Conservation (phyloP, 2,888 invertebrate genomes). For the Drosophila koepferae region DNA sequence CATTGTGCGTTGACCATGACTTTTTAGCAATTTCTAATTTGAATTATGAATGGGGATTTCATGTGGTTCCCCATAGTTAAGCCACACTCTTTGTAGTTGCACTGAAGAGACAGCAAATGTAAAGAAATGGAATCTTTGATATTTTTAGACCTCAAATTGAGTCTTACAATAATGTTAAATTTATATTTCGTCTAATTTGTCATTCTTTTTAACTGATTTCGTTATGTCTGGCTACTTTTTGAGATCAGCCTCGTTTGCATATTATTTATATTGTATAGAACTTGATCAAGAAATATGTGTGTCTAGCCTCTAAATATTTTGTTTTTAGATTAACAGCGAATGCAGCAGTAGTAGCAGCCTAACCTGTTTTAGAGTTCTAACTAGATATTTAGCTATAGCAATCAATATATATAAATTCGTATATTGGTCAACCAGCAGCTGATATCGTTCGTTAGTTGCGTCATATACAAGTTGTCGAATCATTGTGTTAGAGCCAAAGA, state of each 20-base stretch:
- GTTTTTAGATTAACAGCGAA: neutral
- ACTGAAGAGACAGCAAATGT: neutral
- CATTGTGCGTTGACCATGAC: neutral
- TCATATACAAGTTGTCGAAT: constrained; percentile 45
- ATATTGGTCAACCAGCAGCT: constrained; percentile 29
- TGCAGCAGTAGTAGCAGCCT: constrained; percentile 14
- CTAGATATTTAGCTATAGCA: constrained; percentile 7
- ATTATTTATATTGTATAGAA: constrained; percentile 2
- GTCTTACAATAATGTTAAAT: neutral
- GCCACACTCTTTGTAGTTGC: neutral
- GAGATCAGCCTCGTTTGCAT: neutral
- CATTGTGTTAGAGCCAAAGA: constrained; percentile 18
- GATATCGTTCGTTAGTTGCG: constrained; percentile 20
- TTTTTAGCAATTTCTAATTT: neutral
- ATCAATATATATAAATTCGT: neutral
- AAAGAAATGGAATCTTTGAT: neutral
- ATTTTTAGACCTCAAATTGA: neutral
- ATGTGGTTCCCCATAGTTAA: neutral
- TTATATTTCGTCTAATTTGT: neutral
- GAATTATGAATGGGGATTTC: neutral
- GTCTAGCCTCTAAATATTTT: constrained; percentile 31
- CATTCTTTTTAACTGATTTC: neutral
- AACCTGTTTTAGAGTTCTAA: constrained; percentile 54
- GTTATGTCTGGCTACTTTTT: neutral
- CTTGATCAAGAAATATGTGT: constrained; percentile 1